Evolutionary conservation across 2,113 vertebrate species (phyloP), one percentile per base, ranked within the genome.

Genomic region (Corvus hawaiiensis): DNA sequence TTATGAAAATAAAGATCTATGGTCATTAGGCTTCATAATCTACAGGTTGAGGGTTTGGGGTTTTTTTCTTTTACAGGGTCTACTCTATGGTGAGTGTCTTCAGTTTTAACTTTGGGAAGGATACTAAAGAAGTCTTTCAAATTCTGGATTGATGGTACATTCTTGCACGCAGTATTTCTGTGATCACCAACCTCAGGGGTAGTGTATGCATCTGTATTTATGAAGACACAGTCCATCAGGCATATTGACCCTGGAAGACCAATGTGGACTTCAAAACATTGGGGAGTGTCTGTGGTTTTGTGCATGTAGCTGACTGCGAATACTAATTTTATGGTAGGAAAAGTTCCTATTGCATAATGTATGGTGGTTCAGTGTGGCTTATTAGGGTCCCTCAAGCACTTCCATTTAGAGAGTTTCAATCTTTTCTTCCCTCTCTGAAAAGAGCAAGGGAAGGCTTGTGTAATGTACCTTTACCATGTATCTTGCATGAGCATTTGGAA

Each of bases 151-250:
- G 37, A 19, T 37, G 28, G 22, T 62, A 17, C 1, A 1, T 82
- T 35, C 10, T 52, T 72, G 39, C 48, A 16, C 1, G 0, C 9
- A 48, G 5, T 43, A 44, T 80, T 64, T 72, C 15, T 30, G 9
- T 66, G 33, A 48, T 52, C 10, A 26, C 30, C 39, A 54, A 18
- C 18, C 35, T 83, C 14, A 43, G 55, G 12, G 15, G 21, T 24
- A 27, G 43, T 5, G 3, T 51, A 9, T 58, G n/a, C 28, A 28
- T 0, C 0, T 71, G 20, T 68, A 20, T 43, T 90, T 62, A 41
- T 41, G 43, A 67, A 75, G 56, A 46, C 20, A 28, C 24, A 44
- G 32, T 56, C 56, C 56, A 7, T 52, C 59, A 28, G 27, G 44
- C 28, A 19, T 27, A 58, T 1, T 63, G 83, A 63, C 44, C 16